Conservation (phyloP, 2,797 vertebrate species). For the Benthosema pterotum region DNA sequence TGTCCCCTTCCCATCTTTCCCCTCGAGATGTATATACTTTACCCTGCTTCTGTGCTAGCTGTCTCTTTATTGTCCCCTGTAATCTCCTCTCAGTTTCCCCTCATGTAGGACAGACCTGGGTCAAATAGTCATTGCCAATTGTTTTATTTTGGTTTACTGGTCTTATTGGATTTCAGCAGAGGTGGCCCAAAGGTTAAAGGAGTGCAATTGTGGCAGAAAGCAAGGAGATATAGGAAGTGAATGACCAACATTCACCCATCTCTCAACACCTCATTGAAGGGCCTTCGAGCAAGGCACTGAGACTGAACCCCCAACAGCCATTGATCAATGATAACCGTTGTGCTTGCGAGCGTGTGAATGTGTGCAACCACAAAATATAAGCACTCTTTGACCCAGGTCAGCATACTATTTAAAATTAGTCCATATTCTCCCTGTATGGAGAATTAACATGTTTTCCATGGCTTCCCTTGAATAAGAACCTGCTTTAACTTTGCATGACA, state of each 20-base stretch:
- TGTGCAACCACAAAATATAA: conserved; percentile 41
- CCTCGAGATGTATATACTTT: conserved; percentile 41
- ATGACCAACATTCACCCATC: conserved; percentile 47
- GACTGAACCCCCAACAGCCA: conserved; percentile 23
- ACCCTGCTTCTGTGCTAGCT: conserved; percentile 27
- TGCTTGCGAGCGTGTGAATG: background rate
- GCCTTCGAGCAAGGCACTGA: conserved; percentile 46
- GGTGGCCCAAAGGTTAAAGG: conserved; percentile 9
- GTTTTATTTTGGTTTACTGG: conserved; percentile 7
- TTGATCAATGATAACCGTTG: conserved; percentile 45
- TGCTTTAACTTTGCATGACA: conserved; percentile 17
- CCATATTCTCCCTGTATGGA: conserved; percentile 7
- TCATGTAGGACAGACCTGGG: conserved; percentile 29
- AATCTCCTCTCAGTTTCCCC: conserved; percentile 16
- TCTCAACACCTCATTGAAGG: conserved; percentile 48
- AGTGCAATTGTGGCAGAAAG: conserved; percentile 34
- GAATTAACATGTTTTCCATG: background rate
- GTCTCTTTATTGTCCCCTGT: conserved; percentile 20
- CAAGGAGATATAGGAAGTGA: conserved; percentile 40
- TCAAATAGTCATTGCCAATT: conserved; percentile 68
- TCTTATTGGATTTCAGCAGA: conserved; percentile 12
- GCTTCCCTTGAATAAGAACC: background rate
- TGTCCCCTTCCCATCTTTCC: conserved; percentile 58
- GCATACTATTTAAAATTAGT: no score
- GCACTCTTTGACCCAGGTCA: conserved; percentile 46